These are phyloP conservation scores for Argyrosomus regius DNA, from an alignment of 2,797 vertebrate genomes.

Conservation along the genomic window DNA sequence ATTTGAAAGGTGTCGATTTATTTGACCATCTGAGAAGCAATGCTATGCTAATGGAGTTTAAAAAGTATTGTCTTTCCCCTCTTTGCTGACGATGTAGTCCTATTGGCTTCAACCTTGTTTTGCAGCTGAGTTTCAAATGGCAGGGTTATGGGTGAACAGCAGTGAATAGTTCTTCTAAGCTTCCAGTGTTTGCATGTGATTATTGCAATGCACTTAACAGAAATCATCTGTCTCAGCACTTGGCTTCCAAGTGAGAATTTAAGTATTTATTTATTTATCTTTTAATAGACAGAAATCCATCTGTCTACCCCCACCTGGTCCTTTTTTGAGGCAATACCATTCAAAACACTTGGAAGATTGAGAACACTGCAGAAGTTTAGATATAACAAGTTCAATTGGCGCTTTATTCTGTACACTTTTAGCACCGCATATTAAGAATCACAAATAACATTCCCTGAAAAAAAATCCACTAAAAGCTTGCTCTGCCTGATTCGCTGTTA, in stretches of 20 bases:
- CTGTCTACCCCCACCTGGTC: not conserved
- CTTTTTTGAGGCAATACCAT: slow-evolving; percentile 13
- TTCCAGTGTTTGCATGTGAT: not conserved
- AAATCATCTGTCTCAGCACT: slow-evolving; percentile 6
- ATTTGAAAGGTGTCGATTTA: not conserved
- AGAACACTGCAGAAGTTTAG: slow-evolving; percentile 8
- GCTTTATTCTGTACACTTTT: slow-evolving; percentile 17
- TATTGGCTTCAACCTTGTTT: not conserved
- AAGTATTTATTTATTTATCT: not conserved
- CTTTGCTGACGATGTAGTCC: not conserved
- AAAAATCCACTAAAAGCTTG: slow-evolving; percentile 7
- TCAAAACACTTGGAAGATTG: slow-evolving; percentile 10
- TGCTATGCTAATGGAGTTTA: not conserved
- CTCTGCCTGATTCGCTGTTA: slow-evolving; percentile 27
- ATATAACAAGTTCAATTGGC: slow-evolving; percentile 16
- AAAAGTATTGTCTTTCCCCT: not conserved
- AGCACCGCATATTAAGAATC: slow-evolving; percentile 22
- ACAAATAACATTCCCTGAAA: not conserved
- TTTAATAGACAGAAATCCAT: slow-evolving; percentile 9
- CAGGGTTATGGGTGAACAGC: not conserved
- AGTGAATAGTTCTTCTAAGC: not conserved
- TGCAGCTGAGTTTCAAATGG: slow-evolving; percentile 5
- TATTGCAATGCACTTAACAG: not conserved
- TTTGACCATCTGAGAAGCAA: not conserved
- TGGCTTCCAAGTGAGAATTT: not conserved